Evolutionary conservation across 2,888 invertebrate species (phyloP).

Genomic region (Horisme vitalbata): DNA sequence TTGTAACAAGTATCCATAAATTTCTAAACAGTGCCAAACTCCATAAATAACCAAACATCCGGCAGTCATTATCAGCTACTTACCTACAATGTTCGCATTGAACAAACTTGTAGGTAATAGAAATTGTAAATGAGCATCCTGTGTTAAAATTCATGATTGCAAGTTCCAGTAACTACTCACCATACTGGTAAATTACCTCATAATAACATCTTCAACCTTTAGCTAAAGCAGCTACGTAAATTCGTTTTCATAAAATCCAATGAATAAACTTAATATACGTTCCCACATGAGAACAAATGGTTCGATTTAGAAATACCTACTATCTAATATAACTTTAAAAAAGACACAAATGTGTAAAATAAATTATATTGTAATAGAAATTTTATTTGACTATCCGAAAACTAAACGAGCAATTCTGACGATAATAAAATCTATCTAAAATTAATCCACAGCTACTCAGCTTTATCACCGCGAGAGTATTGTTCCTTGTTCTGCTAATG

Average conservation of each 20-base stretch:
- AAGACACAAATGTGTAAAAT: too few species aligned
- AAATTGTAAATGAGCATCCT: constrained; percentile 24
- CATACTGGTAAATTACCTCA: constrained; percentile 15
- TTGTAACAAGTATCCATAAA: background rate
- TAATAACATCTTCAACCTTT: constrained; percentile 8
- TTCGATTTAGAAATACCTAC: too few species aligned
- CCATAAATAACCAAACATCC: constrained; percentile 50
- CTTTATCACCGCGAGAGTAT: constrained; percentile 20
- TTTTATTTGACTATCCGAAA: constrained; percentile 20
- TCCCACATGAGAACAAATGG: too few species aligned
- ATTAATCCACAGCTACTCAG: constrained; percentile 28
- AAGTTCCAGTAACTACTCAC: constrained; percentile 3
- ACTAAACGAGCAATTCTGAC: constrained; percentile 28
- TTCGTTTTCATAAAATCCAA: constrained; percentile 5
- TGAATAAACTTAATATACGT: too few species aligned
- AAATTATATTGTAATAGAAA: constrained; percentile 28
- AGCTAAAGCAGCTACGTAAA: constrained; percentile 1
- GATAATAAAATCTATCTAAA: constrained; percentile 33
- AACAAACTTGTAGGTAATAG: constrained; percentile 35
- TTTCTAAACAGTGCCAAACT: background rate
- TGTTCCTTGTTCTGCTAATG: constrained; percentile 23
- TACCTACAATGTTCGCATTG: constrained; percentile 37
- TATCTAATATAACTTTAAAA: too few species aligned
- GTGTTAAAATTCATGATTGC: constrained; percentile 13
- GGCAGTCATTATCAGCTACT: constrained; percentile 43